Conservation (phyloP, 2,888 invertebrate species). For the Cheilosia impressa region DNA sequence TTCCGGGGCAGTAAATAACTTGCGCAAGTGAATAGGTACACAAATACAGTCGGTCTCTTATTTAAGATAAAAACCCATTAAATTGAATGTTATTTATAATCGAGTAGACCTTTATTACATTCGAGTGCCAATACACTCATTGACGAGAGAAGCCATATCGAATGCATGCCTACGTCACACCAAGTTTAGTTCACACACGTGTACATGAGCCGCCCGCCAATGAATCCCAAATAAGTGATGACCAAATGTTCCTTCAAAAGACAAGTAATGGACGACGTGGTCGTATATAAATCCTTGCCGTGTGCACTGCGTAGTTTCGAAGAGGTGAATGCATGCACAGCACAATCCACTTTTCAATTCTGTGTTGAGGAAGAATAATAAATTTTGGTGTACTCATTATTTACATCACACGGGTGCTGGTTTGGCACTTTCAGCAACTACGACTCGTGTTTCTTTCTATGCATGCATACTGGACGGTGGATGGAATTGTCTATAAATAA, state of each 20-base stretch:
- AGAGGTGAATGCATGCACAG: slow-evolving; percentile 41
- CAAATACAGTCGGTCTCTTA: neutral
- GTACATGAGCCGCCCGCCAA: slow-evolving; percentile 6
- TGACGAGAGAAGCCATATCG: slow-evolving; percentile 29
- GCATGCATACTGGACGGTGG: slow-evolving; percentile 23
- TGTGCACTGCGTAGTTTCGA: slow-evolving; percentile 42
- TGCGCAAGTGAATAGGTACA: slow-evolving; percentile 22
- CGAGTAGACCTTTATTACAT: slow-evolving; percentile 24
- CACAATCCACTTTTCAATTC: slow-evolving; percentile 13
- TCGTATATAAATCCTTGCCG: neutral
- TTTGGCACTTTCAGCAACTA: slow-evolving; percentile 7
- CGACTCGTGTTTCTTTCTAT: neutral
- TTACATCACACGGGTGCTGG: neutral
- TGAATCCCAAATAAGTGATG: slow-evolving; percentile 59
- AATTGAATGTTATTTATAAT: slow-evolving; percentile 23
- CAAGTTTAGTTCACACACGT: slow-evolving; percentile 24
- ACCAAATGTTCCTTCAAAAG: slow-evolving; percentile 29
- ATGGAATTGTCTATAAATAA: slow-evolving; percentile 70
- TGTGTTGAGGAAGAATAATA: slow-evolving; percentile 46
- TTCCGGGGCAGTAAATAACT: slow-evolving; percentile 70
- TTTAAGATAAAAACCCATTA: slow-evolving; percentile 19
- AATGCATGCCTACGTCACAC: slow-evolving; percentile 14
- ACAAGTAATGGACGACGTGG: neutral
- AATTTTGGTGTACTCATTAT: slow-evolving; percentile 10
- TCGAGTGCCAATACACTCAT: slow-evolving; percentile 52